Conservation (phyloP, 2,797 vertebrate genomes). For the Aythya fuligula region DNA sequence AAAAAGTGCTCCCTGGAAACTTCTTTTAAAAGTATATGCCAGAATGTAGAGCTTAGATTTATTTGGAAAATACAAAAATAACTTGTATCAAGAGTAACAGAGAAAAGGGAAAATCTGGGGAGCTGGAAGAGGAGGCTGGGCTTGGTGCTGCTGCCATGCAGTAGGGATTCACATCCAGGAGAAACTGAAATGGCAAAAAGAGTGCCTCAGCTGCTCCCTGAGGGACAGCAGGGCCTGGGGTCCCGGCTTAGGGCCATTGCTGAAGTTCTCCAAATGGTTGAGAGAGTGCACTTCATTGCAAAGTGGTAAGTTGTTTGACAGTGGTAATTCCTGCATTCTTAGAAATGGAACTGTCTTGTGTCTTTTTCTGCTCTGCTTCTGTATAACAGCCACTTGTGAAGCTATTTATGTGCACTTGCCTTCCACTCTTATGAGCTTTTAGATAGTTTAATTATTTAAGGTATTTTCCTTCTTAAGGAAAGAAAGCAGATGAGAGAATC, state of each 20-base stretch:
- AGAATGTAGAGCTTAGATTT: background rate
- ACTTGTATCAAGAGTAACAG: background rate
- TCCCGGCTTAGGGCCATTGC: background rate
- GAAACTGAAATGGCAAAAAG: background rate
- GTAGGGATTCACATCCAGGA: background rate
- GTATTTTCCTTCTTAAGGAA: background rate
- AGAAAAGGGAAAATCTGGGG: background rate
- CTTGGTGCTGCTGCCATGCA: background rate
- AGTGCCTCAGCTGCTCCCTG: background rate
- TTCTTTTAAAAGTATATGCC: background rate
- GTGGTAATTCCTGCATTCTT: background rate
- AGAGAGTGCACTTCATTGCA: background rate
- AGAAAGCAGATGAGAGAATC: background rate
- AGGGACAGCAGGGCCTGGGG: background rate
- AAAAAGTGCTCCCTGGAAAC: background rate
- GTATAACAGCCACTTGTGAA: background rate
- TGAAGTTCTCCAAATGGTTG: background rate
- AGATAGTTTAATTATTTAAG: slow-evolving; percentile 25
- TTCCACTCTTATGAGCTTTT: background rate
- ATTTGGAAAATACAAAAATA: background rate
- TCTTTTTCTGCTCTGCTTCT: background rate
- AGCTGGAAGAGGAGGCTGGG: background rate
- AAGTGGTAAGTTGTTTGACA: background rate
- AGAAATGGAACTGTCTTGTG: background rate
- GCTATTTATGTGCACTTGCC: background rate